Conservation (phyloP, 2,113 vertebrate species). For the Apodemus sylvaticus region DNA sequence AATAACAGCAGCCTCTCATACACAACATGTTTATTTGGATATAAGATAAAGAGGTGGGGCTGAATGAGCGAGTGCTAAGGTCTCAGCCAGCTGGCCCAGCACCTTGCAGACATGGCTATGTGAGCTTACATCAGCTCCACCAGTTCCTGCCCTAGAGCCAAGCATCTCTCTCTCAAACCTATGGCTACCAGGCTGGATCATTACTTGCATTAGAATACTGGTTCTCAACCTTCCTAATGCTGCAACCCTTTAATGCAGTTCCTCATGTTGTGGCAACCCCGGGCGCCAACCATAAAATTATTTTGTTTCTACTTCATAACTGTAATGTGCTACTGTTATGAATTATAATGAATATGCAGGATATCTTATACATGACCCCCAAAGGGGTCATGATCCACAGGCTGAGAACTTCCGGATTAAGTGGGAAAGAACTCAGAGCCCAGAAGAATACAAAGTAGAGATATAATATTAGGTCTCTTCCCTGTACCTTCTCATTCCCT, state of each 20-base stretch:
- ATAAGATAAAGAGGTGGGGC: background rate
- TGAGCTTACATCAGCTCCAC: background rate
- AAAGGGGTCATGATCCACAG: background rate
- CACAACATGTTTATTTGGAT: background rate
- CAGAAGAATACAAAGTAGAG: background rate
- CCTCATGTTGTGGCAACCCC: background rate
- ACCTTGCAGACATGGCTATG: background rate
- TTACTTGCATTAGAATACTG: background rate
- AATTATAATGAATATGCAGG: background rate
- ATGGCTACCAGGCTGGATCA: background rate
- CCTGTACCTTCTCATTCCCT: background rate
- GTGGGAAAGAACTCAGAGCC: background rate
- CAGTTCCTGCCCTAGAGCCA: background rate
- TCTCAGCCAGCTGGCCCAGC: background rate
- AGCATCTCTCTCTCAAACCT: background rate
- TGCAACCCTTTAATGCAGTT: background rate
- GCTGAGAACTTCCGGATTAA: background rate
- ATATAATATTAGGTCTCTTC: background rate
- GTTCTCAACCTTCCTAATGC: background rate
- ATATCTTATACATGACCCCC: background rate
- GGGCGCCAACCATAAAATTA: background rate
- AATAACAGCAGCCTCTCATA: background rate
- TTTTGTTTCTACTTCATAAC: background rate
- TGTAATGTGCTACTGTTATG: background rate
- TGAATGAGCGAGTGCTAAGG: background rate